phyloP scores from a whole-genome alignment of 2,888 invertebrate species.

The Pterostichus madidus region DNA sequence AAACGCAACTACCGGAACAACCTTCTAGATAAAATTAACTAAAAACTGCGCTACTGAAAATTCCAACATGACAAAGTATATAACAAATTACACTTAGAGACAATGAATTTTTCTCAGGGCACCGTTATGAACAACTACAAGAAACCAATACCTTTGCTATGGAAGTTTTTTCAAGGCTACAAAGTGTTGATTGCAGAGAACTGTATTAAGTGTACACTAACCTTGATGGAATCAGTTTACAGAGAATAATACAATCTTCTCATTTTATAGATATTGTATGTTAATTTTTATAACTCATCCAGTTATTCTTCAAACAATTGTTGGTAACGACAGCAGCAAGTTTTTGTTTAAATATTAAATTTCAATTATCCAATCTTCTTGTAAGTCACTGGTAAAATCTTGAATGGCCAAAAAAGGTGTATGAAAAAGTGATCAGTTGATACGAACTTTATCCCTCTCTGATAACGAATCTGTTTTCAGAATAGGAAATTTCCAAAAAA shows the following conservation, averaged over 20 bases:
- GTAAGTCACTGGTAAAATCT: too few species aligned
- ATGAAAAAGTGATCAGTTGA: too few species aligned
- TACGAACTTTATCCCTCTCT: too few species aligned
- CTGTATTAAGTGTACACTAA: conserved; percentile 16
- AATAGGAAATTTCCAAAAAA: too few species aligned
- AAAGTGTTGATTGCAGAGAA: conserved; percentile 24
- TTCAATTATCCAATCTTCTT: too few species aligned
- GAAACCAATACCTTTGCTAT: background rate
- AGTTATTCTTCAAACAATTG: background rate
- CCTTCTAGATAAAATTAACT: conserved; percentile 1
- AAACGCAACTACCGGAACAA: conserved; percentile 25
- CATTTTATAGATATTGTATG: too few species aligned
- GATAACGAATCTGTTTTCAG: too few species aligned
- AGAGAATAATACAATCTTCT: background rate
- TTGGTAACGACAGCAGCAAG: too few species aligned
- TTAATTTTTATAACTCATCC: background rate
- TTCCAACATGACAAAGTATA: conserved; percentile 2
- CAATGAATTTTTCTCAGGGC: background rate
- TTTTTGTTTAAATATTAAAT: too few species aligned
- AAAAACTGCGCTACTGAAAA: conserved; percentile 4
- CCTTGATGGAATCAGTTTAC: conserved; percentile 39
- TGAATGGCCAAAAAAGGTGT: too few species aligned
- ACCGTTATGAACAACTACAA: conserved; percentile 27
- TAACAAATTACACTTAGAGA: background rate
- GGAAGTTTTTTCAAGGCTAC: conserved; percentile 43